Evolutionary conservation across 2,888 invertebrate species (phyloP), one percentile per base, ranked within the genome.

Genomic region (Agriopis leucophaearia): DNA sequence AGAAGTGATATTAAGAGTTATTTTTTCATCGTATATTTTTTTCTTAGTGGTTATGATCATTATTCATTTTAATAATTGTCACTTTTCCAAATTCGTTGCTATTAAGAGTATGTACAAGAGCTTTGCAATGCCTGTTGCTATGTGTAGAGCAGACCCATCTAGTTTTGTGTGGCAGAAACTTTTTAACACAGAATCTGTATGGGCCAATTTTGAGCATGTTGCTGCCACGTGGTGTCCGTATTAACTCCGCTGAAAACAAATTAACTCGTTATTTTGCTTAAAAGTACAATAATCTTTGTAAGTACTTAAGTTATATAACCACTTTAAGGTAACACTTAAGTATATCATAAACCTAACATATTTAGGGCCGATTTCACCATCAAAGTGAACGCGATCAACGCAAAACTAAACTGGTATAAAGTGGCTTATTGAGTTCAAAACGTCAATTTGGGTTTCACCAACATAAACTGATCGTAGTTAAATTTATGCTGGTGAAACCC

Each of bases 141-240:
- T 67, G 67, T 5, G 67, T 55, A 6, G 88, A 87, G 65, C 89
- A 89, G 2, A 81, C 74, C 89, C 89, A 89, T 40, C 83, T 60
- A 1, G 72, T 81, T 56, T 75, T 82, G 9, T 44, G 8, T 0
- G 81, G 80, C n/a, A 61, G 63, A 0, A 71, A 66, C 38, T 66
- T 66, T 38, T 81, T 76, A 7, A 74, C 71, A 47, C 77, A 82
- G 65, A 80, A 81, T 0, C 75, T 73, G 54, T 71, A 75, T 0
- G 75, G 76, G 12, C 73, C 77, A 12, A 79, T 71, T n/a, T 15
- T 16, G 35, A 63, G 55, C 13, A 55, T 6, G 42, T 44, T 18
- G 0, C 8, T 44, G 42, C 55, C 55, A 8, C 42, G 42, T 7
- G 2, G 13, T 27, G 42, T 55, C 42, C 16, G 18, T 42, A 44